These are phyloP conservation scores for Cassiopea andromeda DNA, from an alignment of 30 jellyfish, hydroid and myxozoan species.

Conservation along the genomic window DNA sequence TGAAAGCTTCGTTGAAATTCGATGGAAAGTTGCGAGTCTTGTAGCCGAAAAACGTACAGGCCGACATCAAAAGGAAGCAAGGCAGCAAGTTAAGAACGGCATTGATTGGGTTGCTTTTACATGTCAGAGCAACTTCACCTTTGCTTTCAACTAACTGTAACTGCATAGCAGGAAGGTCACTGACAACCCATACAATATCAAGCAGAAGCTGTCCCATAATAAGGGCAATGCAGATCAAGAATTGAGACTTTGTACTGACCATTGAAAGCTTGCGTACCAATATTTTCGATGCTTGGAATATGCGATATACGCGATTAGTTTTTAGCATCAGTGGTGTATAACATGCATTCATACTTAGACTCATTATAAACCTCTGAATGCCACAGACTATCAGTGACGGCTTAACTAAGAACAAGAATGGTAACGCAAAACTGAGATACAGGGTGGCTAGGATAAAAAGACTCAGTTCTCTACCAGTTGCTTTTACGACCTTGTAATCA, in stretches of 20 bases:
- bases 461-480: slow-evolving; percentile 75
- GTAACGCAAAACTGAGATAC: slow-evolving; percentile 68
- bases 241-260: slow-evolving; percentile 86
- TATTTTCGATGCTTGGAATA: slow-evolving; percentile 75
- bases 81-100: slow-evolving; percentile 72
- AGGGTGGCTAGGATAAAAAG: slow-evolving; percentile 54
- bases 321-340: slow-evolving; percentile 89
- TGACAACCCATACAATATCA: slow-evolving; percentile 87
- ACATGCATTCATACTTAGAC: slow-evolving; percentile 82
- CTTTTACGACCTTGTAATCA: slow-evolving; percentile 61
- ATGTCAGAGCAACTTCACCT: slow-evolving; percentile 48
- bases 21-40: slow-evolving; percentile 94
- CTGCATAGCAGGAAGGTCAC: slow-evolving; percentile 71
- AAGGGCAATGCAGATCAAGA: slow-evolving; percentile 70
- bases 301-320: slow-evolving; percentile 91
- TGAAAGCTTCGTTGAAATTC: slow-evolving; percentile 88
- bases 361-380: slow-evolving; percentile 68
- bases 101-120: slow-evolving; percentile 65
- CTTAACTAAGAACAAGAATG: slow-evolving; percentile 40
- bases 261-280: slow-evolving; percentile 54
- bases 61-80: slow-evolving; percentile 80
- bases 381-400: slow-evolving; percentile 70
- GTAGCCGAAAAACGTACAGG: slow-evolving; percentile 88
- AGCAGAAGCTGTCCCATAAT: slow-evolving; percentile 75
- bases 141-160: slow-evolving; percentile 4